A percentile compares a stretch with the other conserved stretches of the same genome.
Conservation (phyloP, 2,113 vertebrate genomes). For the Globicephala melas region DNA sequence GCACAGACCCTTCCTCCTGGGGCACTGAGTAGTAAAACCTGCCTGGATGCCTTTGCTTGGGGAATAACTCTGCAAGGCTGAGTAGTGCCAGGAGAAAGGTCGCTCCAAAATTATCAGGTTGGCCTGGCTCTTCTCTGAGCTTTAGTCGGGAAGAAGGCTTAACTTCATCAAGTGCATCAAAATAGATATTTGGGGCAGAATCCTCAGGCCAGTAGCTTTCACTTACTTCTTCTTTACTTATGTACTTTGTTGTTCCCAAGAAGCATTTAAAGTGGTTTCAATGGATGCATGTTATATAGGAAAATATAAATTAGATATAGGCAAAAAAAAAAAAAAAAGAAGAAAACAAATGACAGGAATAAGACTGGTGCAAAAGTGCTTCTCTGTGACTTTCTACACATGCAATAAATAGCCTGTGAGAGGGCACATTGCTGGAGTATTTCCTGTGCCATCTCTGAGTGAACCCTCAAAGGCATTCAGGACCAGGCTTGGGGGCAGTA, state of each 20-base stretch:
- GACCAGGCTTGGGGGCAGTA: neutral
- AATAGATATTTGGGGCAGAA: slow-evolving; percentile 5
- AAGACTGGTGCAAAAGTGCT: neutral
- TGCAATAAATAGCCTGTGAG: neutral
- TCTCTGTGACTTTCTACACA: neutral
- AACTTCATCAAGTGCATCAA: neutral
- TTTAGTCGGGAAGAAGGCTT: neutral
- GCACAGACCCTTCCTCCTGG: neutral
- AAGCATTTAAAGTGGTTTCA: slow-evolving; percentile 33
- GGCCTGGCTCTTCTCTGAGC: neutral
- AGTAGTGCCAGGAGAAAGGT: neutral
- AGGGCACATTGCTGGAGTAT: neutral
- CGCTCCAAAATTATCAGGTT: neutral
- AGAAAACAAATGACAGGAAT: neutral
- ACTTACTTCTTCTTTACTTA: neutral
- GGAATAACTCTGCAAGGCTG: neutral
- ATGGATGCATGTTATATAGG: neutral
- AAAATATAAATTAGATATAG: slow-evolving; percentile 48
- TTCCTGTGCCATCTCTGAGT: neutral
- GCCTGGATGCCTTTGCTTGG: neutral
- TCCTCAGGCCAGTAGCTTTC: neutral
- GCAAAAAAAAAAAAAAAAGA: neutral
- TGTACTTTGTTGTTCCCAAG: neutral
- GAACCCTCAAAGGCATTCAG: neutral
- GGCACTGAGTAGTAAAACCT: neutral